Conservation (phyloP, 2,797 vertebrate species). For the Eulemur rubriventer region DNA sequence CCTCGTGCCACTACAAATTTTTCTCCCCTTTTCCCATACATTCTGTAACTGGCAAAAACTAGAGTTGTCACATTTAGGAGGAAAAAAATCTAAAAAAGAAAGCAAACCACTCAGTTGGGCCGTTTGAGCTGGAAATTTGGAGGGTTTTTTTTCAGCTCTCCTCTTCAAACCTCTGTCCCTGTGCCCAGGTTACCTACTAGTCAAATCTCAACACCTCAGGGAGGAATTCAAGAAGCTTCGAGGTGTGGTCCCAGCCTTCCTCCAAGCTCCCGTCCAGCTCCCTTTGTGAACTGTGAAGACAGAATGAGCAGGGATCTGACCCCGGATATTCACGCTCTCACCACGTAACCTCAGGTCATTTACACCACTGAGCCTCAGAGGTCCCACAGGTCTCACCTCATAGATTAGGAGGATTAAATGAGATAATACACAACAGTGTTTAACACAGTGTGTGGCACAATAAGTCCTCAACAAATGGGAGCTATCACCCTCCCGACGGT, state of each 20-base stretch:
- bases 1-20: neutral
- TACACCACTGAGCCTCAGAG: neutral
- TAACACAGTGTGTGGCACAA: neutral
- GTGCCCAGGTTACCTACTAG: neutral
- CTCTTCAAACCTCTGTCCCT: neutral
- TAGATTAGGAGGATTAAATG: neutral
- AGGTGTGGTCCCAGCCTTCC: too few relatives aligned
- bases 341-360: neutral
- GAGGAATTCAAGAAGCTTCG: neutral
- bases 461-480: neutral
- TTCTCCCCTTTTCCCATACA: neutral
- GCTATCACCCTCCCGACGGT: too few relatives aligned
- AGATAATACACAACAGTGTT: neutral
- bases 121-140: neutral
- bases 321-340: neutral
- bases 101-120: neutral
- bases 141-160: neutral
- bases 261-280: neutral
- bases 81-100: neutral
- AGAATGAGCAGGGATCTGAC: neutral
- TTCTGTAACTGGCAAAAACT: neutral
- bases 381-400: neutral
- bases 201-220: neutral
- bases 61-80: neutral
- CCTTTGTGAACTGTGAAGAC: neutral